These are phyloP conservation scores for Urophycis tenuis DNA, from an alignment of 2,797 vertebrate genomes.

Conservation along the genomic window DNA sequence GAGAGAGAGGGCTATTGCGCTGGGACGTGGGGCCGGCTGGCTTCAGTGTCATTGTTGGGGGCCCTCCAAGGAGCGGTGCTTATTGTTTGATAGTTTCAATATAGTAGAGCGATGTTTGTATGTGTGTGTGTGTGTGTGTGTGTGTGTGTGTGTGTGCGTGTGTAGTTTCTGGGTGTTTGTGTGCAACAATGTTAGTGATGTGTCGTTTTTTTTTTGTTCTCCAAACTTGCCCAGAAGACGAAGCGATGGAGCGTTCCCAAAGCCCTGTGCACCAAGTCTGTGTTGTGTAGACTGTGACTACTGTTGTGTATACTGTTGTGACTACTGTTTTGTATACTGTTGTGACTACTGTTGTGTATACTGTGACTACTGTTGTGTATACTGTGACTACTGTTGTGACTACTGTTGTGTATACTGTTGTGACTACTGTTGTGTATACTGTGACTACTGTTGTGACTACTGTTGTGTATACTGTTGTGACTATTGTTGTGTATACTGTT, in stretches of 20 bases:
- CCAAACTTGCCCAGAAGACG: slow-evolving; percentile 19
- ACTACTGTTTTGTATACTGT: too few relatives aligned
- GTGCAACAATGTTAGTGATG: too few relatives aligned
- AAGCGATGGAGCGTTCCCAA: slow-evolving; percentile 34
- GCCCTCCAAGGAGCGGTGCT: slow-evolving; percentile 61
- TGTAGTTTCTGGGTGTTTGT: too few relatives aligned
- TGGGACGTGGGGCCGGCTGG: slow-evolving; percentile 61
- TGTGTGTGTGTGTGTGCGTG: too few relatives aligned
- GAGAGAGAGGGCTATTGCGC: slow-evolving; percentile 60
- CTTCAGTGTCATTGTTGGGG: slow-evolving; percentile 65
- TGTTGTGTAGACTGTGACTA: slow-evolving; percentile 5
- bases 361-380: neutral
- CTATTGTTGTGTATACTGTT: too few relatives aligned
- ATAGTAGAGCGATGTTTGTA: slow-evolving; percentile 49
- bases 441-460: too few relatives aligned
- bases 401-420: too few relatives aligned
- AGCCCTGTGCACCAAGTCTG: neutral
- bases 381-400: too few relatives aligned
- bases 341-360: slow-evolving; percentile 20
- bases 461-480: too few relatives aligned
- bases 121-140: slow-evolving; percentile 27
- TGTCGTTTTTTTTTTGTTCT: slow-evolving; percentile 15
- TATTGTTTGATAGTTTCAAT: slow-evolving; percentile 77
- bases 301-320: slow-evolving; percentile 7
- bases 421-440: too few relatives aligned